Percentiles rank a stretch among this genome's conserved stretches.
Conservation (phyloP, 53 echinoderm and acorn worm species). For the Henricia sp. region DNA sequence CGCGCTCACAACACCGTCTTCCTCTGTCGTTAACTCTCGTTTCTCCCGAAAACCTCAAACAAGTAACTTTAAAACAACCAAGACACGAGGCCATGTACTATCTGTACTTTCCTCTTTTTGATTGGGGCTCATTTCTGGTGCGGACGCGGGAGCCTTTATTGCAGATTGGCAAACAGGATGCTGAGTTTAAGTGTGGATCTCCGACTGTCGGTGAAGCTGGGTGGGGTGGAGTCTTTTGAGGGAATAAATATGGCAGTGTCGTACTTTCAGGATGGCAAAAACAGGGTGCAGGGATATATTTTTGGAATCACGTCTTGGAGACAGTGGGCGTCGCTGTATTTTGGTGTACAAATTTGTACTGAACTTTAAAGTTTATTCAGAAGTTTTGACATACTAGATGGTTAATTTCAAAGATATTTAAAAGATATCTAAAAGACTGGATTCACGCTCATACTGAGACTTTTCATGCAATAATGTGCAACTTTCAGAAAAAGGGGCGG, state of each 20-base stretch:
- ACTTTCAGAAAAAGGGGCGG: too few relatives aligned
- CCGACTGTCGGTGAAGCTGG: conserved; percentile 38
- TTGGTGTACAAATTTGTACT: too few relatives aligned
- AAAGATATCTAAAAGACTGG: too few relatives aligned
- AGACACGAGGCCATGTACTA: background rate
- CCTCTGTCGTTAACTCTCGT: conserved; percentile 4
- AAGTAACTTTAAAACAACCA: background rate
- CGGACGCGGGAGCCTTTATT: conserved; percentile 8
- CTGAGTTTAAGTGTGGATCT: conserved; percentile 45
- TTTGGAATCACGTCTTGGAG: too few relatives aligned
- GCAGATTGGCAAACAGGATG: conserved; percentile 56
- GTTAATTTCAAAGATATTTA: too few relatives aligned
- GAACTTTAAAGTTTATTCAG: too few relatives aligned
- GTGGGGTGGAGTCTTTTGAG: conserved; percentile 5
- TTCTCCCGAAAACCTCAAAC: background rate
- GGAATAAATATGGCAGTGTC: conserved; percentile 16
- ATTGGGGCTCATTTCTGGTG: conserved; percentile 18
- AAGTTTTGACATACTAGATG: too few relatives aligned
- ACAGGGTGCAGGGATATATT: too few relatives aligned
- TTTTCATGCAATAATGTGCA: too few relatives aligned
- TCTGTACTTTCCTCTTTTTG: conserved; percentile 28
- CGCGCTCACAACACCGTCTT: conserved; percentile 39
- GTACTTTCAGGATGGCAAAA: too few relatives aligned
- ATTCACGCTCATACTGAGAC: too few relatives aligned
- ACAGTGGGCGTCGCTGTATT: too few relatives aligned